Conservation (phyloP, 2,797 vertebrate species). For the Bradypus variegatus region DNA sequence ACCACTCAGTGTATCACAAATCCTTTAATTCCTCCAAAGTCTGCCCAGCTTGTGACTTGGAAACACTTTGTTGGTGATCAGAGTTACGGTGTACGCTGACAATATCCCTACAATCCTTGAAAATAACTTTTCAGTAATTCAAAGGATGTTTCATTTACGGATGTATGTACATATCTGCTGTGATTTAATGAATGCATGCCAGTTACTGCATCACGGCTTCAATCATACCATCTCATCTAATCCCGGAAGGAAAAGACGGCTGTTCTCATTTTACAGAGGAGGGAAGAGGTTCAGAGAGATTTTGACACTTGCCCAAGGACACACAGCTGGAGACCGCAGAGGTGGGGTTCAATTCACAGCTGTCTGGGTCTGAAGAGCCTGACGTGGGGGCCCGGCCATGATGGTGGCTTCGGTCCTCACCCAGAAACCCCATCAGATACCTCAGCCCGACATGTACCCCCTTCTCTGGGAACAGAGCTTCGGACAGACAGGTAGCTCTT, state of each 20-base stretch:
- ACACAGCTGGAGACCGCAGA: background rate
- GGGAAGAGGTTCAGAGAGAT: background rate
- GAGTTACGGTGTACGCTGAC: background rate
- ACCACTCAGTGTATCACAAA: background rate
- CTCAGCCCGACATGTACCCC: background rate
- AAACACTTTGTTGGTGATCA: background rate
- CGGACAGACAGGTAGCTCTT: background rate
- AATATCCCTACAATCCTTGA: background rate
- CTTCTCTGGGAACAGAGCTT: background rate
- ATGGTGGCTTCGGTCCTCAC: background rate
- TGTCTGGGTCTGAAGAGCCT: background rate
- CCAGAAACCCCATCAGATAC: background rate
- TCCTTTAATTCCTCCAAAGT: background rate
- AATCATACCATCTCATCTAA: background rate
- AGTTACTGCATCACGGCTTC: background rate
- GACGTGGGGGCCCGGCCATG: background rate
- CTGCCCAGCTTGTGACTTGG: fast-evolving
- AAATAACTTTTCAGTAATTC: background rate
- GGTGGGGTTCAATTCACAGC: background rate
- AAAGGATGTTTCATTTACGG: background rate
- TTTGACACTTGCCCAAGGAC: background rate
- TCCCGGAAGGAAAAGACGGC: background rate
- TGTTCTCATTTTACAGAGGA: background rate
- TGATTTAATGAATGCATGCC: background rate
- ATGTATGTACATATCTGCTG: background rate